Evolutionary conservation across 1,140 invertebrate genomes (phyloP).

Genomic region (Mizuhopecten yessoensis): DNA sequence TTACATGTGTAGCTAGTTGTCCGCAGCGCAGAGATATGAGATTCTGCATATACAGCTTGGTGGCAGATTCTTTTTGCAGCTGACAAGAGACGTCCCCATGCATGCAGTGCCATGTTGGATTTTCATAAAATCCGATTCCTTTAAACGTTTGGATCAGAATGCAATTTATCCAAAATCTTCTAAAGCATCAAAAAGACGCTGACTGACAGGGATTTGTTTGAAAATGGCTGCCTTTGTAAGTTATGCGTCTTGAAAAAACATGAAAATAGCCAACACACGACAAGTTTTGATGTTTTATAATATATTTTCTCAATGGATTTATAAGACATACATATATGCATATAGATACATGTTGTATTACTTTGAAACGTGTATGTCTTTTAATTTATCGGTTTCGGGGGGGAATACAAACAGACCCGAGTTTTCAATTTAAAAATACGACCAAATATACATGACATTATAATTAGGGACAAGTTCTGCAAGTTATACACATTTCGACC

Average conservation of each 20-base stretch:
- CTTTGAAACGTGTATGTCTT: too few relatives aligned
- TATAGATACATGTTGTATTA: too few relatives aligned
- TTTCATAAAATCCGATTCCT: neutral
- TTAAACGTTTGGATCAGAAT: neutral
- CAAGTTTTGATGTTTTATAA: neutral
- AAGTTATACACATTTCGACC: too few relatives aligned
- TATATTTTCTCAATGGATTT: neutral
- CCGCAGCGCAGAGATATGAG: neutral
- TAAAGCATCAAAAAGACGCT: neutral
- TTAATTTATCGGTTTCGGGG: too few relatives aligned
- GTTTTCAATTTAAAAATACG: too few relatives aligned
- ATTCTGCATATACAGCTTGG: neutral
- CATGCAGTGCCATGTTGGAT: neutral
- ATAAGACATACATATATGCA: too few relatives aligned
- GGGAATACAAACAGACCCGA: too few relatives aligned
- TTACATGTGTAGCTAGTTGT: neutral
- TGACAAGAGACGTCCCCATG: neutral
- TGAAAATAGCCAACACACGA: neutral
- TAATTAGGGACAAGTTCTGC: too few relatives aligned
- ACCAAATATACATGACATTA: too few relatives aligned
- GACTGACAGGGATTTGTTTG: neutral
- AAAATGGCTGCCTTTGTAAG: conserved; percentile 37
- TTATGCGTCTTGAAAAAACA: neutral
- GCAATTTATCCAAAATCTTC: neutral
- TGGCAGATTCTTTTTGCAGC: neutral